Evolutionary conservation across 2,888 invertebrate genomes (phyloP).

Genomic region (Melanostoma mellinum): DNA sequence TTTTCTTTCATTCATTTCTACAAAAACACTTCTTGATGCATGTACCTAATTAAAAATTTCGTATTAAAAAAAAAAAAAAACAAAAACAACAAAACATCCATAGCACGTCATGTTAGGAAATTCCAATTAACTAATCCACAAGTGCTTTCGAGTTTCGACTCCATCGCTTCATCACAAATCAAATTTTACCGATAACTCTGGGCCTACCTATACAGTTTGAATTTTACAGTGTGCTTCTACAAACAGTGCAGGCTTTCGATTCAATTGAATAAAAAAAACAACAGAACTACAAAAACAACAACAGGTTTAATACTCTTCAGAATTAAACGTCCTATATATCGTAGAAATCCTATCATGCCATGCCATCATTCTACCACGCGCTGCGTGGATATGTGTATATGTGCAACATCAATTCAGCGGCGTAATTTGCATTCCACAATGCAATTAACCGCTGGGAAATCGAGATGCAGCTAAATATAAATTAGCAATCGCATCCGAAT

Average conservation of each 20-base stretch:
- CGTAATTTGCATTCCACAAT: slow-evolving; percentile 72
- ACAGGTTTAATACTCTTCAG: slow-evolving; percentile 3
- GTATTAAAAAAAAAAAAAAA: no score
- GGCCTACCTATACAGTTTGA: no score
- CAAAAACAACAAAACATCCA: no score
- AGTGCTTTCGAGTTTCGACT: not conserved
- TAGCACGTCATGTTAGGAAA: not conserved
- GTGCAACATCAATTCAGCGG: slow-evolving; percentile 59
- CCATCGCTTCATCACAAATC: not conserved
- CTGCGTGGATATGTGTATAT: not conserved
- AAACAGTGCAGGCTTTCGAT: slow-evolving; percentile 3
- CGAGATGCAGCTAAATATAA: slow-evolving; percentile 70
- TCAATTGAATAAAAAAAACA: no score
- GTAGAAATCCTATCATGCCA: slow-evolving; percentile 7
- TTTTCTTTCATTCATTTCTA: no score
- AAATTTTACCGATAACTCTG: no score
- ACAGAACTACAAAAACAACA: slow-evolving; percentile 1
- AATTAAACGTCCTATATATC: slow-evolving; percentile 49
- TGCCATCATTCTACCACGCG: not conserved
- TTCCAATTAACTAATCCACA: slow-evolving; percentile 16
- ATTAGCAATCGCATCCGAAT: slow-evolving; percentile 71
- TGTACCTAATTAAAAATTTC: no score
- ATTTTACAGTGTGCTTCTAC: not conserved
- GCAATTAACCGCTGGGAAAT: slow-evolving; percentile 67
- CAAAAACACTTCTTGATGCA: no score